Evolutionary conservation across 2,113 vertebrate species (phyloP).

Genomic region (Aplodontia rufa): DNA sequence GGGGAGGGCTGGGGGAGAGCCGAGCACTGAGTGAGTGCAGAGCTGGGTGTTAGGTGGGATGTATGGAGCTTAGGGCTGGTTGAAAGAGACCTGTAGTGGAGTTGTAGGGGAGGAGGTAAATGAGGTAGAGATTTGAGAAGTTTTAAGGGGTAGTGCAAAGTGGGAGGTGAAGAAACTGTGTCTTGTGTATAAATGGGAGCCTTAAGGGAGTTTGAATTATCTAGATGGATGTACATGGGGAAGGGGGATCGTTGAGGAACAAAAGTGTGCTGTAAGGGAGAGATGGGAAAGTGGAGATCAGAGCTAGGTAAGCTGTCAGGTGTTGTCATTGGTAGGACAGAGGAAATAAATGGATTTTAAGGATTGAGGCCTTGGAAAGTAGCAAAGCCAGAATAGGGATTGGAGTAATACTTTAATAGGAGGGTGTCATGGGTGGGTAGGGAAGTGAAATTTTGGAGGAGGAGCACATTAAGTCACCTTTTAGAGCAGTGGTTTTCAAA

Average conservation of each 20-base stretch:
- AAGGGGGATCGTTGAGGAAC: not conserved
- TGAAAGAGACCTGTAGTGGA: slow-evolving; percentile 49
- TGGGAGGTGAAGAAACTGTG: slow-evolving; percentile 38
- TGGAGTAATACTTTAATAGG: not conserved
- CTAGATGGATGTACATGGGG: slow-evolving; percentile 3
- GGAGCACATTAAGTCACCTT: slow-evolving; percentile 35
- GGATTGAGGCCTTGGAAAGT: slow-evolving; percentile 41
- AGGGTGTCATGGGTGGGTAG: not conserved
- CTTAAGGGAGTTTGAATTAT: slow-evolving; percentile 13
- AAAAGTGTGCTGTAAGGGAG: slow-evolving; percentile 54
- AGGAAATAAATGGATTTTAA: slow-evolving; percentile 22
- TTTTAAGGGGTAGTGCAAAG: slow-evolving; percentile 33
- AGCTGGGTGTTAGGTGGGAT: slow-evolving; percentile 55
- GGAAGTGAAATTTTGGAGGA: slow-evolving; percentile 24
- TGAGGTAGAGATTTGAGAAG: not conserved
- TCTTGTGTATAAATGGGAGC: not conserved
- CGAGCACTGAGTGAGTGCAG: slow-evolving; percentile 54
- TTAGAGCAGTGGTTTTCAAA: slow-evolving; percentile 80
- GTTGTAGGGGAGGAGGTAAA: slow-evolving; percentile 39
- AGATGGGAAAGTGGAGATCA: slow-evolving; percentile 21
- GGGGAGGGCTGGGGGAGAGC: slow-evolving; percentile 83
- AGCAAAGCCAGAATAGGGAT: slow-evolving; percentile 11
- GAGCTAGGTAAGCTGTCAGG: not conserved
- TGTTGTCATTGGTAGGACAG: slow-evolving; percentile 36
- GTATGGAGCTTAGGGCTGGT: slow-evolving; percentile 15